Evolutionary conservation across 2,888 invertebrate genomes (phyloP), one percentile per base, ranked within the genome.

Genomic region (Melanophora roralis): DNA sequence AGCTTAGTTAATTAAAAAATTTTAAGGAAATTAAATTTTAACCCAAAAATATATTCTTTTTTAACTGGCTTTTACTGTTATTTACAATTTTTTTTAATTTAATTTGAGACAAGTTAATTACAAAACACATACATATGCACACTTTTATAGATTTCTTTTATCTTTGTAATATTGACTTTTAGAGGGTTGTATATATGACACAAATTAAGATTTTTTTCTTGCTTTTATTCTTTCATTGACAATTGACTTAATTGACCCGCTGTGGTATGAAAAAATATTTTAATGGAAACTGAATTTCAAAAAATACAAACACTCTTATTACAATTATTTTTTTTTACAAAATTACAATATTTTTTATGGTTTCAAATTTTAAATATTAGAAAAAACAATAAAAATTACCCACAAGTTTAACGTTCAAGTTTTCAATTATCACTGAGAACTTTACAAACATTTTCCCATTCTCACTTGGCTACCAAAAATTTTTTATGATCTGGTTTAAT

Each of bases 351-450:
- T n/a, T 23, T 47, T 57, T 21, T 32, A 49, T 9, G 14, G 9
- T 8, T 74, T 51, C 34, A 21, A 43, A 19, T 55, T 27, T 27
- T 27, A 27, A 27, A 6, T 36, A 36, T 69, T 38, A 57, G 19
- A 53, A 57, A 27, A 34, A 51, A 14, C 32, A 40, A 49, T 27
- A 43, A 36, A 62, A 62, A 16, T 7, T 49, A 49, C 53, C 34
- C 67, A 72, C 67, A 51, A 74, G 76, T 45, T 80, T 23, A 80
- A 21, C 64, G 80, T 64, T 76, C 76, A 68, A 72, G 62, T 73
- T 72, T 67, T 68, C 40, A 80, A 80, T 60, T 76, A 73, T 73
- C 76, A 80, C 80, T 80, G 72, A 76, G 57, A 68, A 69, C 9
- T 62, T 60, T 60, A 55, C 45, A 32, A 53, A 62, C 53, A 55